These are phyloP conservation scores for Drosophila lacteicornis DNA, from an alignment of 1,140 invertebrate genomes.

Conservation along the genomic window DNA sequence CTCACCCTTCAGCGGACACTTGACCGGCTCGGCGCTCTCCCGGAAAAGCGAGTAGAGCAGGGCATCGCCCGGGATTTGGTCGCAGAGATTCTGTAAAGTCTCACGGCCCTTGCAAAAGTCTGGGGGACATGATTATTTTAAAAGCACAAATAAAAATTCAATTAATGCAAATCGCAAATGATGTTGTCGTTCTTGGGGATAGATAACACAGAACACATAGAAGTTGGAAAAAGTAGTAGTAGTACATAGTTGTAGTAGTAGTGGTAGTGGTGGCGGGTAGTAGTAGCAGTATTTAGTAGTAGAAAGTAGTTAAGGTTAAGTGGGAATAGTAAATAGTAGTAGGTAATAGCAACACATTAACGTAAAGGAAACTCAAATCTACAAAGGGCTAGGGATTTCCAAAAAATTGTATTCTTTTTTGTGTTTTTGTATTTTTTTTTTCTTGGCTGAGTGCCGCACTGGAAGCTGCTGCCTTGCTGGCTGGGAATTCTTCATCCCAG, in stretches of 20 bases:
- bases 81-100: slow-evolving; percentile 91
- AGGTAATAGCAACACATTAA: slow-evolving; percentile 75
- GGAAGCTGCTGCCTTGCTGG: slow-evolving; percentile 42
- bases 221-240: slow-evolving; percentile 41
- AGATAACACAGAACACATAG: slow-evolving; percentile 55
- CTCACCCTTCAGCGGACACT: slow-evolving; percentile 91
- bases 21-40: slow-evolving; percentile 91
- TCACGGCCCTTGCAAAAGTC: slow-evolving; percentile 92
- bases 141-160: slow-evolving; percentile 82
- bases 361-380: slow-evolving; percentile 54
- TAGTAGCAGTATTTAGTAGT: slow-evolving; percentile 60
- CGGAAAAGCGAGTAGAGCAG: slow-evolving; percentile 95
- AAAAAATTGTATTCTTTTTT: slow-evolving; percentile 32
- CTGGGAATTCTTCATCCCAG: slow-evolving; percentile 34
- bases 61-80: slow-evolving; percentile 94
- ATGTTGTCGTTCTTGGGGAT: slow-evolving; percentile 35
- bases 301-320: slow-evolving; percentile 50
- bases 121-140: slow-evolving; percentile 86
- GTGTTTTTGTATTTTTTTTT: slow-evolving; percentile 17
- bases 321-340: slow-evolving; percentile 48
- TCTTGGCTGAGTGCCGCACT: slow-evolving; percentile 51
- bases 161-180: slow-evolving; percentile 84
- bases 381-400: slow-evolving; percentile 49
- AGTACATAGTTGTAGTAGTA: slow-evolving; percentile 40
- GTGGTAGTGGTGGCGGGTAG: slow-evolving; percentile 32